Base-by-base conservation (phyloP, 1,140 invertebrate species). In the Lysiphlebus fabarum region DNA sequence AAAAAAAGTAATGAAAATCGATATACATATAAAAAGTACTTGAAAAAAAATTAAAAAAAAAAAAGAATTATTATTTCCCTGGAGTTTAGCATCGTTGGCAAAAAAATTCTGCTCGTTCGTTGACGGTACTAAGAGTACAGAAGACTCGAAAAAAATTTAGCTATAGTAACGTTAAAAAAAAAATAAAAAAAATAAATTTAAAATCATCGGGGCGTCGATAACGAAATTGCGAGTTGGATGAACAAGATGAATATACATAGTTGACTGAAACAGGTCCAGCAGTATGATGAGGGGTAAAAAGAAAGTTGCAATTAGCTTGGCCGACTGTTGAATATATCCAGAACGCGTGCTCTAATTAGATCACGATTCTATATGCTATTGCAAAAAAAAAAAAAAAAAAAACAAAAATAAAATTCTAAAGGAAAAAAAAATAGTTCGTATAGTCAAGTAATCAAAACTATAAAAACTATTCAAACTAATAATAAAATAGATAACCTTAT, bases 401-500 rank as follows among this genome's bases (percentile, higher is more conserved):
- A 10, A 43, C n/a, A n/a, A n/a, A n/a, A n/a, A n/a, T n/a, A n/a
- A n/a, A n/a, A n/a, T n/a, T n/a, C n/a, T n/a, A n/a, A n/a, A n/a
- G n/a, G n/a, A 10, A 43, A n/a, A 12, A 43, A 43, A 43, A 43
- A n/a, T n/a, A n/a, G n/a, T n/a, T n/a, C 42, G 7, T 17, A n/a
- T 12, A 43, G 42, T 43, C 42, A n/a, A 43, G 42, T 50, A 26
- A 34, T 49, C 36, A 10, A 45, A 57, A 57, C 44, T 57, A 57
- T 49, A 4, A 41, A 41, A 57, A 57, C 12, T 47, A 57, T 41
- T 44, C 7, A 7, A 47, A 47, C 40, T 47, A 47, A 45, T 26
- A 26, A 26, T 53, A 45, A 48, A 48, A 49, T 7, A 37, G 47
- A 58, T 58, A 58, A 58, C 47, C 47, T 58, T 50, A 50, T 58